Base-by-base conservation (phyloP, 2,797 vertebrate species). In the Catharus ustulatus region DNA sequence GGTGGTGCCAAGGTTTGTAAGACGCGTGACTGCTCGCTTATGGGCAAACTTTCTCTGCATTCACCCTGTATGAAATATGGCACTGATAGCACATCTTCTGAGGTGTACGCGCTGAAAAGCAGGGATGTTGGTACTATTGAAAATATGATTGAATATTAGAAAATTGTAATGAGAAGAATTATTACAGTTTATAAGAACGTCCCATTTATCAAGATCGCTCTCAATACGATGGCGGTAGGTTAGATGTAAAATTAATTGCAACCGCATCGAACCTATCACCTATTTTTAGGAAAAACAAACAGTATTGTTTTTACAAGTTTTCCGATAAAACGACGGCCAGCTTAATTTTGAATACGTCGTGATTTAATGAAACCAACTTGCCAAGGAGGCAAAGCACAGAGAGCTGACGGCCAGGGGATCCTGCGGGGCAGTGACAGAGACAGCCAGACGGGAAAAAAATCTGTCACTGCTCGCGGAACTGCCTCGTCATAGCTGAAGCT, bases 241-340 rank as follows among this genome's bases (percentile, higher is more conserved):
- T 2, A 62, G n/a, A 1, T 14, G 12, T 8, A 38, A 54, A 64
- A 61, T 21, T 15, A 23, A 48, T 5, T 27, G 15, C 46, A 20
- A 20, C 7, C 1, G 1, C 30, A 27, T 29, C 9, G 17, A 30
- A 7, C 0, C 1, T 2, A 63, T 30, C 8, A 15, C 3, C 3
- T 17, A 1, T 22, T 36, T 23, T 18, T 9, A n/a, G n/a, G 29
- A 11, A 64, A 73, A 73, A 2, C 7, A 26, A 38, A 6, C 4
- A 23, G 4, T 3, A 11, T 7, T 9, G 13, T 10, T 11, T 45
- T 45, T 29, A 15, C 15, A n/a, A 43, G 4, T 20, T 67, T 62
- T 54, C 12, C 1, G 2, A 32, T 15, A 38, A 45, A 43, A 8
- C 11, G 27, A 43, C 4, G 2, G 7, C 14, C 9, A 7, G n/a